Evolutionary conservation across 2,888 invertebrate species (phyloP), one percentile per base, ranked within the genome.

Genomic region (Sphaeridia pumilis): DNA sequence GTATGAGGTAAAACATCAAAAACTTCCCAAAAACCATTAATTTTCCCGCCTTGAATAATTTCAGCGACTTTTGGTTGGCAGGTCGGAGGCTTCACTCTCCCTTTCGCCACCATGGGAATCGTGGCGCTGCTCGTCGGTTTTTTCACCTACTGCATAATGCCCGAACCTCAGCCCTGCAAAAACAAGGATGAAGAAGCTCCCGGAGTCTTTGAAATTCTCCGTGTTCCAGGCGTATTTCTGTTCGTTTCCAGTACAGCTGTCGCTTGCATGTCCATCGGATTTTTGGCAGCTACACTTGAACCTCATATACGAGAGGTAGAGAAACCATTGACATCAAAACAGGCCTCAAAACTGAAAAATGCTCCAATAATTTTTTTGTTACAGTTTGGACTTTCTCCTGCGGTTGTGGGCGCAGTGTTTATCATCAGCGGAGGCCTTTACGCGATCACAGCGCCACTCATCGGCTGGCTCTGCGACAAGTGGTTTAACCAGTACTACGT

Each of bases 391-490:
- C 73, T 87, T 55, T 76, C 81, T 0, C 82, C 84, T 0, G 76
- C 85, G 43, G 69, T 82, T 12, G 71, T 84, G 59, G 87, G 87
- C 0, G 69, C 85, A 47, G 83, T 88, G 79, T 89, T 88, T 67
- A 80, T 88, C 41, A 83, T 87, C 62, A 87, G 84, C 68, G 87
- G 87, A 2, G 85, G 82, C 0, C 76, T 81, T 10, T 88, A 88
- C 69, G 87, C 87, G 0, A 50, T 82, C 1, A 82, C 83, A 0
- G 86, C 87, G 0, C 87, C 88, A 0, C 72, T 72, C 2, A 87
- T 84, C 81, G 88, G 88, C 25, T 83, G 82, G 80, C 67, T 87
- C 14, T 86, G 86, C 66, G 87, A 88, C 70, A n/a, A n/a, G n/a
- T n/a, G n/a, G n/a, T n/a, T n/a, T n/a, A n/a, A n/a, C n/a, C n/a